Conservation (phyloP, 2,888 invertebrate genomes). For the Drymonia ruficornis region DNA sequence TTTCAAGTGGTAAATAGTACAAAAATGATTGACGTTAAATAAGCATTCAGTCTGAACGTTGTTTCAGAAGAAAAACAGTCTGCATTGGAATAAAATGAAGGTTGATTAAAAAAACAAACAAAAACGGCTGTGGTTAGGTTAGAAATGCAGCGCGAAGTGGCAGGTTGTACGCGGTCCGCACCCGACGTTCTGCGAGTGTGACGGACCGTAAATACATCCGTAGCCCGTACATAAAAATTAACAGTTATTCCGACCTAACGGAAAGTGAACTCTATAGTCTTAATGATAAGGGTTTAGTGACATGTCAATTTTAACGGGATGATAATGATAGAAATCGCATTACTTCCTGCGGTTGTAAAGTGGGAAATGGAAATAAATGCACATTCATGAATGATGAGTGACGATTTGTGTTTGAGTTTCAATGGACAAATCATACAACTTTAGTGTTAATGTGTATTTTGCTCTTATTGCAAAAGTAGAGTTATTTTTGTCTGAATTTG, state of each 20-base stretch:
- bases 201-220: constrained; percentile 68
- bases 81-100: constrained; percentile 31
- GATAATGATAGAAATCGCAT: constrained; percentile 69
- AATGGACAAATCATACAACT: constrained; percentile 14
- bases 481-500: background rate
- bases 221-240: constrained; percentile 47
- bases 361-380: constrained; percentile 59
- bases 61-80: constrained; percentile 7
- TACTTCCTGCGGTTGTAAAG: constrained; percentile 70
- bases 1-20: constrained; percentile 2
- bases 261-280: constrained; percentile 46
- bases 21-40: background rate
- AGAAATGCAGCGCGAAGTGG: constrained; percentile 57
- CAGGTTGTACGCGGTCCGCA: constrained; percentile 51
- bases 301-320: constrained; percentile 45
- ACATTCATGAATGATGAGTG: constrained; percentile 54
- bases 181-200: constrained; percentile 68
- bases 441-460: background rate
- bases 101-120: constrained; percentile 71
- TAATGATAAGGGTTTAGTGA: constrained; percentile 31
- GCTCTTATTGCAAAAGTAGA: background rate
- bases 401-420: constrained; percentile 34
- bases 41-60: background rate
- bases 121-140: constrained; percentile 58
- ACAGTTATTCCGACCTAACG: constrained; percentile 54